Base-by-base conservation (phyloP, 2,797 vertebrate genomes). In the Rhinella marina region DNA sequence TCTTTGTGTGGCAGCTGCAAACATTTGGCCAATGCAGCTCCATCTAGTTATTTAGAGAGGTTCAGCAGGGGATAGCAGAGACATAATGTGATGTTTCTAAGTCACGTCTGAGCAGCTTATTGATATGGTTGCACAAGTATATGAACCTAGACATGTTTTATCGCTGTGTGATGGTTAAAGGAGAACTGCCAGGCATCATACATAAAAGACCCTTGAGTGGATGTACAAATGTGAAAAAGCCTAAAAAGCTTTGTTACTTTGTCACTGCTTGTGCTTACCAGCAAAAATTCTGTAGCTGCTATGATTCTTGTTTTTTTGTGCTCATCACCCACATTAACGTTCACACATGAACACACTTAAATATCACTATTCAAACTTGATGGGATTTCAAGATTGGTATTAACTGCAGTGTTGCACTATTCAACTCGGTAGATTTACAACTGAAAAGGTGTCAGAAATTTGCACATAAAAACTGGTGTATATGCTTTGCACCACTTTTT, bases 21-120 rank as follows among this genome's bases (percentile, higher is more conserved):
- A 76, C 68, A 81, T 87, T 62, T 62, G 80, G 54, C 54, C 59
- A 82, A 73, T 64, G 68, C 29, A 57, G 54, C 73, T 75, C 62
- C 70, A 73, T 14, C 41, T 48, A 75, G 25, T 54, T 76, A 82
- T 41, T 75, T 72, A 21, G 54, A 54, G 54, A 70, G 57, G 66
- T 81, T 81, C 64, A 80, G 61, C 25, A 29, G 75, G 61, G 17
- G 23, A 66, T 70, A 32, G n/a, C 23, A 61, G 23, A 54, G 41
- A 7, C 19, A n/a, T 29, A 52, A 64, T 76, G 23, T 77, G 77
- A 75, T 64, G 52, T 85, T 85, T 76, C 32, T 76, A 61, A 75
- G 57, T 62, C 50, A 57, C 27, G 29, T 75, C 17, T 62, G 72
- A 72, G 32, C 23, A 61, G 68, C 68, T 73, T 64, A 66, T 25